phyloP scores from a whole-genome alignment of 23 tunicate genomes.

The Diplosoma virens region DNA sequence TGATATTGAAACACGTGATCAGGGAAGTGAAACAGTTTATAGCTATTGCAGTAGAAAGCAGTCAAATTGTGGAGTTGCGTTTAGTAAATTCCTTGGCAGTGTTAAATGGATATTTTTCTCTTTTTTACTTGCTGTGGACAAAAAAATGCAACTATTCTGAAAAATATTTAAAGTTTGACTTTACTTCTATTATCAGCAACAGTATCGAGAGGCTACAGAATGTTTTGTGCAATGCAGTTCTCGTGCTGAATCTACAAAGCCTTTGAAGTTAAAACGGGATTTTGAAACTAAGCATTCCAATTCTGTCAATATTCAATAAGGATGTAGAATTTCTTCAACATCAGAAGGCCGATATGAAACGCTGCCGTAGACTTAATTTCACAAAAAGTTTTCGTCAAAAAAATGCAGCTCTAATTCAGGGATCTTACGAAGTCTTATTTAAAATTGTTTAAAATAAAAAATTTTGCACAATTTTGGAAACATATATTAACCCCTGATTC shows the following conservation, averaged over 20 bases:
- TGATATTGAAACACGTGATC: too few species aligned
- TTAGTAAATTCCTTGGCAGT: too few species aligned
- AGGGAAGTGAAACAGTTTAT: too few species aligned
- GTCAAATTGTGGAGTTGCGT: too few species aligned
- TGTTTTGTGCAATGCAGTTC: slow-evolving; percentile 43
- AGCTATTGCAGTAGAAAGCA: too few species aligned
- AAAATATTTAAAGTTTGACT: slow-evolving; percentile 6
- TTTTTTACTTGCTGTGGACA: too few species aligned
- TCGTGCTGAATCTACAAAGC: slow-evolving; percentile 52
- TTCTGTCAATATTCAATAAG: not conserved
- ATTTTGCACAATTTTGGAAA: slow-evolving; percentile 1
- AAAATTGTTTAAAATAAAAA: slow-evolving; percentile 9
- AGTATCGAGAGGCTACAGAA: slow-evolving; percentile 50
- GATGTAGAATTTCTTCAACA: slow-evolving; percentile 5
- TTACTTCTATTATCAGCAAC: slow-evolving; percentile 10
- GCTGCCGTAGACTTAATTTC: not conserved
- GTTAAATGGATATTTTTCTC: too few species aligned
- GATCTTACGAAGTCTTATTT: slow-evolving; percentile 1
- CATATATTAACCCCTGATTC: slow-evolving; percentile 18
- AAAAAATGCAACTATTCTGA: not conserved
- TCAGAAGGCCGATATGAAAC: slow-evolving; percentile 16
- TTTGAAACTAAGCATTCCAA: slow-evolving; percentile 12
- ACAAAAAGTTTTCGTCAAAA: slow-evolving; percentile 3
- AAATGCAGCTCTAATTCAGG: not conserved
- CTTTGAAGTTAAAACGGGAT: slow-evolving; percentile 29